A percentile compares a stretch with the other conserved stretches of the same genome.
Conservation (phyloP, 2,797 vertebrate species). For the Platalea minor region DNA sequence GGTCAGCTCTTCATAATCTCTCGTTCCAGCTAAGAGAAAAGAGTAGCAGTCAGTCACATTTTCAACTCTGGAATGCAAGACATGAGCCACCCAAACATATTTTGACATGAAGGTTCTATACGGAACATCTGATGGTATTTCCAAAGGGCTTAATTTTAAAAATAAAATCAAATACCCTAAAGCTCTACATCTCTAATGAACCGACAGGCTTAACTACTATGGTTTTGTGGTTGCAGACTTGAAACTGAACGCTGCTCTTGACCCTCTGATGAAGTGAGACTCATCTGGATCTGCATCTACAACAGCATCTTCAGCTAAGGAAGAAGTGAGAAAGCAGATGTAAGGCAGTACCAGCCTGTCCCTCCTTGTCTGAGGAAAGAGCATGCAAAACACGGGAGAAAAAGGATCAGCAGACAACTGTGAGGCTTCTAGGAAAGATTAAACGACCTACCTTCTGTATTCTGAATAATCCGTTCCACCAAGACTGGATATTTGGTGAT, state of each 20-base stretch:
- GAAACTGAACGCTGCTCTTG: background rate
- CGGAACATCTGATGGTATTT: background rate
- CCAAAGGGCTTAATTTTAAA: background rate
- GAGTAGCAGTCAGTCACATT: background rate
- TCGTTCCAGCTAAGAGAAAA: slow-evolving; percentile 76
- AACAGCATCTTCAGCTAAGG: background rate
- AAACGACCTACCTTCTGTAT: slow-evolving; percentile 85
- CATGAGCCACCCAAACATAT: background rate
- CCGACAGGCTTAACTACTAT: background rate
- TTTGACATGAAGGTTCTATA: background rate
- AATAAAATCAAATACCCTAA: background rate
- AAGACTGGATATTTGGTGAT: slow-evolving; percentile 96
- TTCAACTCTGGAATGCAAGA: background rate
- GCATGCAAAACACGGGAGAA: background rate
- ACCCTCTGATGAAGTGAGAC: background rate
- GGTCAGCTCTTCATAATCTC: slow-evolving; percentile 85
- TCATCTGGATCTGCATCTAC: background rate
- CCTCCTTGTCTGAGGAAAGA: background rate
- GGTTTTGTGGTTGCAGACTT: background rate
- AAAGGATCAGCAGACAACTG: background rate
- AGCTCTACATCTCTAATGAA: background rate
- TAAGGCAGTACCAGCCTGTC: background rate
- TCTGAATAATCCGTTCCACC: slow-evolving; percentile 90
- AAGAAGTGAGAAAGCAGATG: background rate
- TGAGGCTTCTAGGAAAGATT: background rate